Conservation (phyloP, 2,797 vertebrate genomes). For the Acanthis flammea region DNA sequence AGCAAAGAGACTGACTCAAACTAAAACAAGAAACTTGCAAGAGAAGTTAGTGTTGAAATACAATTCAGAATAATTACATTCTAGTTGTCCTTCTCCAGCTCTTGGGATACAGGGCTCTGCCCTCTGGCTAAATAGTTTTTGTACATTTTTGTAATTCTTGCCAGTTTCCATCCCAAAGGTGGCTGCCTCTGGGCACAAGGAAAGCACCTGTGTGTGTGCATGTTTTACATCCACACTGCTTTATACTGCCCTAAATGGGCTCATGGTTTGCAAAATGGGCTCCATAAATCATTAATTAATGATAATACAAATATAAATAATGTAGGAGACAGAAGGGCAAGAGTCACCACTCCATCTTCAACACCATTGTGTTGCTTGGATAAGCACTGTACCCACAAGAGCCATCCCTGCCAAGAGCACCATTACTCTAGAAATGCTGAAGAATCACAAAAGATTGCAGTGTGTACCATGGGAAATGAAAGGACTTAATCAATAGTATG, state of each 20-base stretch:
- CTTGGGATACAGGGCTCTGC: background rate
- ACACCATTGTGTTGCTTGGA: conserved; percentile 18
- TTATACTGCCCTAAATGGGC: conserved; percentile 7
- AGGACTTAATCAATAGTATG: background rate
- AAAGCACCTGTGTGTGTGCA: background rate
- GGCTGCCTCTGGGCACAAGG: conserved; percentile 1
- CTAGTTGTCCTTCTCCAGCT: background rate
- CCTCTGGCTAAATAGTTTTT: background rate
- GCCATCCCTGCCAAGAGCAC: conserved; percentile 30
- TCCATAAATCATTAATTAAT: conserved; percentile 79
- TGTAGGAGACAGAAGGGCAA: conserved; percentile 36
- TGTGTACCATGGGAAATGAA: background rate
- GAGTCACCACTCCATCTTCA: conserved; percentile 36
- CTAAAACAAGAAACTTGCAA: background rate
- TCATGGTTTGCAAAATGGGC: conserved; percentile 64
- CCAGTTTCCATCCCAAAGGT: background rate
- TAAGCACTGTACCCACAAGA: conserved; percentile 33
- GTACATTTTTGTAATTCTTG: conserved; percentile 3
- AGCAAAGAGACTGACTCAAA: background rate
- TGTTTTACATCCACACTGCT: background rate
- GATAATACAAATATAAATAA: conserved; percentile 66
- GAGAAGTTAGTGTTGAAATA: background rate
- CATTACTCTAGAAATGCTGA: conserved; percentile 56
- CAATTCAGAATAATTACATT: background rate
- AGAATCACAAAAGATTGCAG: conserved; percentile 32